Percentiles rank a stretch among this genome's conserved stretches.
Evolutionary conservation across 2,888 invertebrate genomes (phyloP).

Genomic region (Eulithis testata): DNA sequence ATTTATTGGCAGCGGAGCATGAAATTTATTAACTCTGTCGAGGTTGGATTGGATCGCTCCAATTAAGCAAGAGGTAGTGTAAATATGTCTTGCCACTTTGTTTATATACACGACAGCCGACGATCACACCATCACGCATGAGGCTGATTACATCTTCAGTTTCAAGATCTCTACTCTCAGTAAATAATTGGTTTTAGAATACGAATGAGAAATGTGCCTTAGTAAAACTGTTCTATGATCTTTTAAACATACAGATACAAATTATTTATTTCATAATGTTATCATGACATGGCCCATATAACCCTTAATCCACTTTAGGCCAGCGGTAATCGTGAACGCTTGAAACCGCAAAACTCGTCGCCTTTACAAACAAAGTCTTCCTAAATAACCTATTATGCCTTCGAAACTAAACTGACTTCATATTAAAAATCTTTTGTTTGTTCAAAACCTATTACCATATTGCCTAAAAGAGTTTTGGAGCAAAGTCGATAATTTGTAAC

Average conservation of each 20-base stretch:
- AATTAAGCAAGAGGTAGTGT: conserved; percentile 72
- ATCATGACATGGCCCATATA: neutral
- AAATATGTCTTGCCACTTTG: conserved; percentile 69
- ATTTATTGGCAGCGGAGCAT: conserved; percentile 69
- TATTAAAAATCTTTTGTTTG: conserved; percentile 54
- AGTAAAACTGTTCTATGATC: too few relatives aligned
- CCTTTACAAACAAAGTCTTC: conserved; percentile 48
- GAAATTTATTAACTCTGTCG: conserved; percentile 79
- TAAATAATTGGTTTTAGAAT: neutral
- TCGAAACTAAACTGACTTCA: conserved; percentile 35
- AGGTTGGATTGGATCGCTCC: conserved; percentile 76
- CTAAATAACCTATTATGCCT: conserved; percentile 53
- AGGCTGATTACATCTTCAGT: conserved; percentile 31
- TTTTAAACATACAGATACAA: too few relatives aligned
- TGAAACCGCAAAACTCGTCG: conserved; percentile 49
- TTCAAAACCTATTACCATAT: conserved; percentile 60
- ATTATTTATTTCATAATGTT: too few relatives aligned
- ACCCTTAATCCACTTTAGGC: neutral
- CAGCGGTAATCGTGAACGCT: conserved; percentile 51
- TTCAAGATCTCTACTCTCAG: neutral
- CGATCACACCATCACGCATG: conserved; percentile 48
- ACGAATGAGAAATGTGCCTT: too few relatives aligned
- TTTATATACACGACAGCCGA: conserved; percentile 59
- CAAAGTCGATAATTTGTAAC: conserved; percentile 70
- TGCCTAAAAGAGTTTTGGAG: conserved; percentile 55